phyloP scores from a whole-genome alignment of 1,140 invertebrate genomes.

The Heliconius himera region DNA sequence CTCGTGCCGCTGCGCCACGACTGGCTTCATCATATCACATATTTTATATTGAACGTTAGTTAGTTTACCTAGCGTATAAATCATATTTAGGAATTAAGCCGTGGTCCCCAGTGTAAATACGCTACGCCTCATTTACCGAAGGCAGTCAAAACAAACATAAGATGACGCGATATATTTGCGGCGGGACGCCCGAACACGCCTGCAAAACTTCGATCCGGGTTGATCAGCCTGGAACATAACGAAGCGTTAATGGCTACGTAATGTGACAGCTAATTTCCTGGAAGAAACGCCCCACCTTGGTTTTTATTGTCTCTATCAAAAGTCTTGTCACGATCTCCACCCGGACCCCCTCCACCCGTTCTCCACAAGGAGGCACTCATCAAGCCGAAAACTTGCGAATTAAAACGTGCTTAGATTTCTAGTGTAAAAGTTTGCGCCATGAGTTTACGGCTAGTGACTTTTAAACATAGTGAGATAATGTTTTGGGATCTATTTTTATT shows the following conservation, averaged over 20 bases:
- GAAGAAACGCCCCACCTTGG: conserved; percentile 61
- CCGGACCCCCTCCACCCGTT: conserved; percentile 30
- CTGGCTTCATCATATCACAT: too few relatives aligned
- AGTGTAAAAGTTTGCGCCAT: conserved; percentile 48
- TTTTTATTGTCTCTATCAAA: conserved; percentile 66
- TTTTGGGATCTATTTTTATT: neutral
- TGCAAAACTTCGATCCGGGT: conserved; percentile 49
- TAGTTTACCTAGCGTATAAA: neutral
- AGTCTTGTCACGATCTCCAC: conserved; percentile 64
- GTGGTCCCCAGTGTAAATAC: conserved; percentile 33
- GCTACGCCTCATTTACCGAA: conserved; percentile 37
- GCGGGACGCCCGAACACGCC: conserved; percentile 37
- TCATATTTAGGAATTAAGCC: conserved; percentile 27
- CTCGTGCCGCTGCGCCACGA: too few relatives aligned
- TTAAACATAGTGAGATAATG: conserved; percentile 29
- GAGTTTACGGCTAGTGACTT: conserved; percentile 51
- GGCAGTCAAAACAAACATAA: conserved; percentile 47
- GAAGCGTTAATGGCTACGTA: conserved; percentile 70
- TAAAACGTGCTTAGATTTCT: conserved; percentile 76
- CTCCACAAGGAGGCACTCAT: conserved; percentile 63
- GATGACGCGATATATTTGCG: conserved; percentile 46
- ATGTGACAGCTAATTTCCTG: conserved; percentile 79
- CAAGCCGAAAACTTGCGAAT: conserved; percentile 75
- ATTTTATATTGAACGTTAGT: too few relatives aligned
- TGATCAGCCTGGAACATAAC: conserved; percentile 58